phyloP scores from a whole-genome alignment of 1,140 invertebrate species.

The Drosophila suzukii region DNA sequence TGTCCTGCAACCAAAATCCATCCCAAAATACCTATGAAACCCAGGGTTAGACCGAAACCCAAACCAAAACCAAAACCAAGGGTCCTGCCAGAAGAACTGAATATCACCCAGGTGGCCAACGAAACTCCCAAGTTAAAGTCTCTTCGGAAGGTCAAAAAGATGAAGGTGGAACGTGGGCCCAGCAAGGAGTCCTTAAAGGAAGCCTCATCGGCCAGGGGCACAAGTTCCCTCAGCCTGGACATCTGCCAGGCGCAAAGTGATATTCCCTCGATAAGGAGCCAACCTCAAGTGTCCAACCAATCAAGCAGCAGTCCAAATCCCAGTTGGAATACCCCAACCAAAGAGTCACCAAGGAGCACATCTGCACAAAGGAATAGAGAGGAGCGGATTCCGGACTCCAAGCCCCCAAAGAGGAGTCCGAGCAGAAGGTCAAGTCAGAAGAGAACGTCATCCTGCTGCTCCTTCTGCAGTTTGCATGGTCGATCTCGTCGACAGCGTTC shows the following conservation, averaged over 20 bases:
- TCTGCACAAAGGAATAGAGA: background rate
- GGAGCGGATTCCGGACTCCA: no score
- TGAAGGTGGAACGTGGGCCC: background rate
- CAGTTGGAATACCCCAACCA: background rate
- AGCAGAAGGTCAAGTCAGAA: background rate
- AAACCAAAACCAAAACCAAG: no score
- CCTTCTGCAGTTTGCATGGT: constrained; percentile 1
- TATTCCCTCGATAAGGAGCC: background rate
- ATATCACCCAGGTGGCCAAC: background rate
- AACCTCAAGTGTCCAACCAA: background rate
- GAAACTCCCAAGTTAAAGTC: background rate
- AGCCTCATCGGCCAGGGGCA: background rate
- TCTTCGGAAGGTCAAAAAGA: background rate
- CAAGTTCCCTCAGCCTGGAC: background rate
- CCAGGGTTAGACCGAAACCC: no score
- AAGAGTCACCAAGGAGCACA: background rate
- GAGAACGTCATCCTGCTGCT: background rate
- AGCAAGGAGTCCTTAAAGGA: background rate
- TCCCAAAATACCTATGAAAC: no score
- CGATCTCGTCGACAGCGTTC: background rate
- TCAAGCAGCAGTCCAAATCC: background rate
- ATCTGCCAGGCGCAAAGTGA: background rate
- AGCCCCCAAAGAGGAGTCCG: background rate
- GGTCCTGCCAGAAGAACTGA: background rate
- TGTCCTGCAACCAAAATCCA: background rate